phyloP scores from a whole-genome alignment of 2,797 vertebrate species.

The Hydrocynus forskahlii region DNA sequence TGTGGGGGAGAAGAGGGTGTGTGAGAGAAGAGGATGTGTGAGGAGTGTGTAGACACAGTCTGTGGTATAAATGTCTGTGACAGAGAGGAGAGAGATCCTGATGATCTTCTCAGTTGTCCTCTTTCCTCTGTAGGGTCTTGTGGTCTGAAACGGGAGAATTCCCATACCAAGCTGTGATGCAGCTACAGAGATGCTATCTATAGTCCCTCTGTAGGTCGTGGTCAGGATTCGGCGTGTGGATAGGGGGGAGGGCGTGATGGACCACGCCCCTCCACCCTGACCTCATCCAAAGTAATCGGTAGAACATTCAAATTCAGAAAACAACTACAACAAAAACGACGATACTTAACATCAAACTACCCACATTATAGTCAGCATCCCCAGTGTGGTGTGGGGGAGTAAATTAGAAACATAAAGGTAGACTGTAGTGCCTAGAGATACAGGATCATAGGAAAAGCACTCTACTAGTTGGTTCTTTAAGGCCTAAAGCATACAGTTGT shows the following conservation, averaged over 20 bases:
- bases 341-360: slow-evolving; percentile 52
- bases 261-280: slow-evolving; percentile 26
- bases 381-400: slow-evolving; percentile 81
- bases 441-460: slow-evolving; percentile 67
- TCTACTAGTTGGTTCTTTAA: slow-evolving; percentile 55
- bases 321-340: slow-evolving; percentile 46
- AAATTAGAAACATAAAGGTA: slow-evolving; percentile 59
- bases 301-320: slow-evolving; percentile 64
- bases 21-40: no score
- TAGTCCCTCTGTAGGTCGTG: no score
- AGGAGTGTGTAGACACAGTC: no score
- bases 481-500: slow-evolving; percentile 39
- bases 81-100: no score
- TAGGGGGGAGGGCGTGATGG: slow-evolving; percentile 23
- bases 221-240: no score
- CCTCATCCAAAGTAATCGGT: slow-evolving; percentile 65
- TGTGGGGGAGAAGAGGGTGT: no score
- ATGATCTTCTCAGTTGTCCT: no score
- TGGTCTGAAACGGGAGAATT: no score
- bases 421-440: slow-evolving; percentile 71
- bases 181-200: no score
- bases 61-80: no score
- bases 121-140: no score
- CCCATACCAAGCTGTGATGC: no score
- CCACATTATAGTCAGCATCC: slow-evolving; percentile 61